Conservation (phyloP, 1,140 invertebrate species). For the Pseudomyrmex dendroicus region DNA sequence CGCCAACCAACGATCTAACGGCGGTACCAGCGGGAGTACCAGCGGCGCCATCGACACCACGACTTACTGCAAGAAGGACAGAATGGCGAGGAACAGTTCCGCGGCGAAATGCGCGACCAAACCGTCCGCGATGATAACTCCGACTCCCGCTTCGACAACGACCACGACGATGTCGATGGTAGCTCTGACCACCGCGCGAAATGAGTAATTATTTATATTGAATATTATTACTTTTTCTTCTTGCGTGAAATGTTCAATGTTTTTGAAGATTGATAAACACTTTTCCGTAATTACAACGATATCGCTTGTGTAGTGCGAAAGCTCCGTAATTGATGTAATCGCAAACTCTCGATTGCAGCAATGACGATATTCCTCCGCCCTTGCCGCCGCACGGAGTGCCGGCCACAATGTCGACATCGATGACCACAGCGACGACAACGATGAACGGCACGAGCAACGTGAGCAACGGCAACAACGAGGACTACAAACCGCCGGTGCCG, state of each 20-base stretch:
- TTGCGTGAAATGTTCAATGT: slow-evolving; percentile 19
- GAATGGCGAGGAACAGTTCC: slow-evolving; percentile 81
- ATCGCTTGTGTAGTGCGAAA: neutral
- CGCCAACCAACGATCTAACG: slow-evolving; percentile 71
- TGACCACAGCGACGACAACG: slow-evolving; percentile 32
- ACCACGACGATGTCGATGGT: slow-evolving; percentile 62
- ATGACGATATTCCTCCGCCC: slow-evolving; percentile 84
- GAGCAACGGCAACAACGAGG: slow-evolving; percentile 84
- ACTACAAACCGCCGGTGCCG: slow-evolving; percentile 94
- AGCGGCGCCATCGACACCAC: slow-evolving; percentile 88
- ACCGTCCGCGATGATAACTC: slow-evolving; percentile 57
- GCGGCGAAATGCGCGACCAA: slow-evolving; percentile 72
- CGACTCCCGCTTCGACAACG: slow-evolving; percentile 56
- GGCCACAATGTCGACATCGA: slow-evolving; percentile 67
- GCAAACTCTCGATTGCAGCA: slow-evolving; percentile 69
- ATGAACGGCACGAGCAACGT: slow-evolving; percentile 56
- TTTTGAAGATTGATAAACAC: neutral
- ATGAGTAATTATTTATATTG: slow-evolving; percentile 77
- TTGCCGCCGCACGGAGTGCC: slow-evolving; percentile 85
- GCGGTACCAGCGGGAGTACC: slow-evolving; percentile 58
- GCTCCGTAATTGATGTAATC: neutral
- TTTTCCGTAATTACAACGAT: neutral
- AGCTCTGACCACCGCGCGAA: slow-evolving; percentile 68
- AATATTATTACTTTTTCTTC: slow-evolving; percentile 1
- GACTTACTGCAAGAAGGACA: slow-evolving; percentile 90